Evolutionary conservation across 1,140 invertebrate genomes (phyloP).

Genomic region (Philaenus spumarius): DNA sequence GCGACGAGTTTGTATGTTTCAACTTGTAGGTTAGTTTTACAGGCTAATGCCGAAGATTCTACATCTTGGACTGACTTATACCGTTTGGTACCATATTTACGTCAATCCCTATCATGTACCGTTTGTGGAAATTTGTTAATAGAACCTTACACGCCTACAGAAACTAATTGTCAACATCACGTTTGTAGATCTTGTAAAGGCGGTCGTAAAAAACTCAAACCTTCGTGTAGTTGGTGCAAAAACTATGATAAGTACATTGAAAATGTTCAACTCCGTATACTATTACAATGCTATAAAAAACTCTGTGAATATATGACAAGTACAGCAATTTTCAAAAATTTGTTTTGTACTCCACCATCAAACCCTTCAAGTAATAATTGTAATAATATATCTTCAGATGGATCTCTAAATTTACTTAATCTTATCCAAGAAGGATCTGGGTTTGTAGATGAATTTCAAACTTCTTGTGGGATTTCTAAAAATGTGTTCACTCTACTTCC

Average conservation of each 20-base stretch:
- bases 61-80: constrained; percentile 73
- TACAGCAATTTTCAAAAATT: constrained; percentile 57
- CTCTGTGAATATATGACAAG: constrained; percentile 72
- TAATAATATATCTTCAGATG: constrained; percentile 37
- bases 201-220: constrained; percentile 75
- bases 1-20: constrained; percentile 77
- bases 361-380: constrained; percentile 44
- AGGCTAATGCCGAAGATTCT: constrained; percentile 59
- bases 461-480: constrained; percentile 56
- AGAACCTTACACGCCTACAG: constrained; percentile 72
- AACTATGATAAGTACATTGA: constrained; percentile 75
- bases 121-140: constrained; percentile 78
- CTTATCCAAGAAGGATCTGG: constrained; percentile 71
- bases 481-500: constrained; percentile 64
- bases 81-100: constrained; percentile 71
- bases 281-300: constrained; percentile 82
- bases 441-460: constrained; percentile 69
- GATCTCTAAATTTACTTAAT: constrained; percentile 42
- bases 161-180: constrained; percentile 80
- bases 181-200: constrained; percentile 76
- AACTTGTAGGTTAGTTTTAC: constrained; percentile 70
- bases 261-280: constrained; percentile 70
- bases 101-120: constrained; percentile 80
- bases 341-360: constrained; percentile 36
- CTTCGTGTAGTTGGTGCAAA: constrained; percentile 77